Evolutionary conservation across 2,113 vertebrate species (phyloP), one percentile per base, ranked within the genome.

Genomic region (Vulpes ferrilata): DNA sequence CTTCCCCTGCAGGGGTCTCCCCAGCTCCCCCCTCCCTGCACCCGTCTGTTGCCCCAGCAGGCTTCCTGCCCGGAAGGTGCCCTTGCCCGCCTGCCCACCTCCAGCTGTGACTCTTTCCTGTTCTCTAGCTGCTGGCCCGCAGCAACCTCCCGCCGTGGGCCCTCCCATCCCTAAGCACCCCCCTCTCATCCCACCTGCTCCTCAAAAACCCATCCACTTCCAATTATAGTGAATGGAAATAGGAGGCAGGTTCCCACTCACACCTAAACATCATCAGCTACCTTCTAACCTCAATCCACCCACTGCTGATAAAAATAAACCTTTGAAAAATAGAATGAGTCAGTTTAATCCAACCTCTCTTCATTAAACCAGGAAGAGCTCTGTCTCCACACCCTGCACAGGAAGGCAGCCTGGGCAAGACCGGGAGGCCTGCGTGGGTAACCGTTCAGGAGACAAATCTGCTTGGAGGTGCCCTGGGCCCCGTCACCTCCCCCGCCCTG

Each of bases 271-370:
- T 60, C 51, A 78, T 90, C 76, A 84, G 30, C 65, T 64, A 57
- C 88, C 62, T 96, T 87, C 82, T 90, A 90, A 92, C 43, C 76
- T 22, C 27, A 74, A 16, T 53, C 86, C 81, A 90, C 85, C 43
- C 85, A 91, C 85, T 59, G 69, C 81, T 95, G 93, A 94, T 79
- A 69, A 93, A 97, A 97, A 95, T 85, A 95, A 95, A 35, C 59
- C 81, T 94, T 90, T 84, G 38, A 95, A 96, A 96, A 32, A 53
- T n/a, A 74, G 87, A 96, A 51, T 60, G 89, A 96, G 53, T 93
- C 86, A 93, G n/a, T 71, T 53, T 64, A 74, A 96, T 32, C 13
- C 85, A 94, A 43, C 20, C n/a, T 53, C 38, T 69, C 17, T 13
- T 87, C 19, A 22, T 1, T 74, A 57, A 16, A 92, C 32, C 57